Percentiles rank a stretch among this genome's conserved stretches.
phyloP scores from a whole-genome alignment of 2,888 invertebrate genomes.

The Ischnura elegans region DNA sequence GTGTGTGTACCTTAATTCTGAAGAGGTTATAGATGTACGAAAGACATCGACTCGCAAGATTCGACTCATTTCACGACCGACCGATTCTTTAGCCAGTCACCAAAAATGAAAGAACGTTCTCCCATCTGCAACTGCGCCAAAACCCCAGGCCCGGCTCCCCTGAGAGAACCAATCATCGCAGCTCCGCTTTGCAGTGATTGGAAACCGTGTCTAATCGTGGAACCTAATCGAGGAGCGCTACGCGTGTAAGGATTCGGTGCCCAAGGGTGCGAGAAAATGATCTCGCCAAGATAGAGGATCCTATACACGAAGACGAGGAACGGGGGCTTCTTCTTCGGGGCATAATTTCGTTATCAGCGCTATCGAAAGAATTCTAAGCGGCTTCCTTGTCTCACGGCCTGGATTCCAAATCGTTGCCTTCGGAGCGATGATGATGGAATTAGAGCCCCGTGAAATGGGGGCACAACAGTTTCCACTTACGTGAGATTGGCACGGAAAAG shows the following conservation, averaged over 20 bases:
- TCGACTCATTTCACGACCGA: no score
- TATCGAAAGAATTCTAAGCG: not conserved
- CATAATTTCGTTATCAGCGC: not conserved
- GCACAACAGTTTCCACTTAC: not conserved
- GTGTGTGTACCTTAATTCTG: no score
- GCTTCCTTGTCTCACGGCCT: not conserved
- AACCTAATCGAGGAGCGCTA: not conserved
- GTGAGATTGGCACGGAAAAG: not conserved
- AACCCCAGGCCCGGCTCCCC: not conserved
- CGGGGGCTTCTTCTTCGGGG: no score
- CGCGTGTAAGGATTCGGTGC: not conserved
- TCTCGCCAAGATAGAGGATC: not conserved
- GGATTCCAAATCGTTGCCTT: not conserved
- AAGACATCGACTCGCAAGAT: no score
- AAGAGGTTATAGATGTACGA: no score
- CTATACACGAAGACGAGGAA: not conserved
- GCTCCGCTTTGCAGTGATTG: not conserved
- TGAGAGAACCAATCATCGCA: not conserved
- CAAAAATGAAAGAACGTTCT: no score
- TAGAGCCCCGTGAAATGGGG: not conserved
- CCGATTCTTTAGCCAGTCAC: no score
- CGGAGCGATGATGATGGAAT: not conserved
- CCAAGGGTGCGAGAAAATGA: constrained; percentile 6
- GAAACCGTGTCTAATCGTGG: not conserved
- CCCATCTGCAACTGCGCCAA: not conserved